Percentiles rank a stretch among this genome's conserved stretches.
phyloP scores from a whole-genome alignment of 2,888 invertebrate species.

The Papilio elwesi region DNA sequence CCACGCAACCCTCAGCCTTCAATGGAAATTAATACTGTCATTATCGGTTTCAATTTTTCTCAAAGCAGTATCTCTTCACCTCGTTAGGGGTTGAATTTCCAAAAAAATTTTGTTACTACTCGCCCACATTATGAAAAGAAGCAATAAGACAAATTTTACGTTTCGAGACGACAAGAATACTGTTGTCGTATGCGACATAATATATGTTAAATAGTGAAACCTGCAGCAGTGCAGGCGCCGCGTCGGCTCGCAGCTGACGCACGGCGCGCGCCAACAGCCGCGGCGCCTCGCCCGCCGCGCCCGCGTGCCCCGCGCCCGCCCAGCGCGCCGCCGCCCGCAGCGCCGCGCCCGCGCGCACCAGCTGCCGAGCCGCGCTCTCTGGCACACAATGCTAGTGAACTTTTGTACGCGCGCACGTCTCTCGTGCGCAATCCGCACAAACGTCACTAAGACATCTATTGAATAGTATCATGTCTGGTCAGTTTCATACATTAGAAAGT shows the following conservation, averaged over 20 bases:
- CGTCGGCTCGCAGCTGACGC: conserved; percentile 77
- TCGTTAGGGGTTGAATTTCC: too few species aligned
- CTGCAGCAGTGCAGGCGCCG: conserved; percentile 40
- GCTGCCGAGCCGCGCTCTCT: conserved; percentile 82
- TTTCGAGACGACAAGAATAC: too few species aligned
- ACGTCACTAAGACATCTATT: background rate
- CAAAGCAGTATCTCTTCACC: too few species aligned
- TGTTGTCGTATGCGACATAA: too few species aligned
- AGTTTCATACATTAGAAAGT: too few species aligned
- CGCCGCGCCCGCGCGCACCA: conserved; percentile 83
- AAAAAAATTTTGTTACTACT: too few species aligned
- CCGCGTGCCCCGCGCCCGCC: conserved; percentile 93
- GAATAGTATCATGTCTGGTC: background rate
- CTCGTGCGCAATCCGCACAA: background rate
- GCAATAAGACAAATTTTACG: too few species aligned
- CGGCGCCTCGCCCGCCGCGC: conserved; percentile 92
- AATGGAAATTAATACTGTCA: conserved; percentile 47
- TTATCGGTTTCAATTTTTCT: too few species aligned
- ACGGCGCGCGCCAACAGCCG: conserved; percentile 91
- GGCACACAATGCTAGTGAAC: too few species aligned
- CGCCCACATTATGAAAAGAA: too few species aligned
- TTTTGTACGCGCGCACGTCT: conserved; percentile 80
- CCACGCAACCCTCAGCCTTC: conserved; percentile 87
- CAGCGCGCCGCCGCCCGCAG: conserved; percentile 88
- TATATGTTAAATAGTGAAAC: background rate